phyloP scores from a whole-genome alignment of 2,888 invertebrate species.

The Pemphredon lugubris region DNA sequence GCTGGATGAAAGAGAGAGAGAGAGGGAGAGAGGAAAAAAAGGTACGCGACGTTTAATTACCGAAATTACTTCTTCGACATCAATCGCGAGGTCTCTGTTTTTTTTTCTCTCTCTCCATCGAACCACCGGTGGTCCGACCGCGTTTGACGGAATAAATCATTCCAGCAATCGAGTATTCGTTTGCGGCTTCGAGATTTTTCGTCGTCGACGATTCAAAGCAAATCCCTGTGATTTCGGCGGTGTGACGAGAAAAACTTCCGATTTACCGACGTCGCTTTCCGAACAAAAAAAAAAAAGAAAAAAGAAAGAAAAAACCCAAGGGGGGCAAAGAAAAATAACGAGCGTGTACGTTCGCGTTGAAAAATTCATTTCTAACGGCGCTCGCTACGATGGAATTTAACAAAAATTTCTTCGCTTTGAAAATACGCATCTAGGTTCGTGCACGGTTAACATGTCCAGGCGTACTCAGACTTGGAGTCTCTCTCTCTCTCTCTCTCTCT shows the following conservation, averaged over 20 bases:
- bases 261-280: too few relatives aligned
- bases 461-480: constrained; percentile 16
- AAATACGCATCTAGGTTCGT: background rate
- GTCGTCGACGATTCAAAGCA: constrained; percentile 9
- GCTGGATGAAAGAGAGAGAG: too few relatives aligned
- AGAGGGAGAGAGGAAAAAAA: background rate
- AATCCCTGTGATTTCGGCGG: constrained; percentile 15
- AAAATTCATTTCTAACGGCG: background rate
- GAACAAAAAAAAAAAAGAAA: background rate
- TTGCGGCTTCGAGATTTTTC: constrained; percentile 29
- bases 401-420: too few relatives aligned
- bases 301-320: too few relatives aligned
- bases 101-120: background rate
- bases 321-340: too few relatives aligned
- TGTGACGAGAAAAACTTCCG: constrained; percentile 10
- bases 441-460: constrained; percentile 19
- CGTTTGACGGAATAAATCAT: constrained; percentile 42
- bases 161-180: constrained; percentile 42
- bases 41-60: background rate
- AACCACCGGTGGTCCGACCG: background rate
- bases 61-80: background rate
- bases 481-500: background rate
- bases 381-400: background rate
- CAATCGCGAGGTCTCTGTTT: background rate
- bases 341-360: too few relatives aligned